phyloP scores from a whole-genome alignment of 1,140 invertebrate genomes.

The Drepana arcuata region DNA sequence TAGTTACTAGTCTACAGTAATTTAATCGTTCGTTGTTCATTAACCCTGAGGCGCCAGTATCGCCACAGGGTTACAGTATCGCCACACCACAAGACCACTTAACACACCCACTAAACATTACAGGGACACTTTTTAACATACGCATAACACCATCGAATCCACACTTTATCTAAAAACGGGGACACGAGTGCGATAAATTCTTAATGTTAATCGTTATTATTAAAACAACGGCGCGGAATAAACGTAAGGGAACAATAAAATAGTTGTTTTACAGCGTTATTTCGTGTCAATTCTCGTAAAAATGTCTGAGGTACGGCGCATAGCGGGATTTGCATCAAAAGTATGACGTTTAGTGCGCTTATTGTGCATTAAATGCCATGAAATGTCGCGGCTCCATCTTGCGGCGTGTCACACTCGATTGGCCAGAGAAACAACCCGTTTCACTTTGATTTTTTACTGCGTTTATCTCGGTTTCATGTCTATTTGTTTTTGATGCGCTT shows the following conservation, averaged over 20 bases:
- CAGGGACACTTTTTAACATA: background rate
- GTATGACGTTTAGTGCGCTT: constrained; percentile 30
- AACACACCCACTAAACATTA: background rate
- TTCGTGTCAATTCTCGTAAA: constrained; percentile 45
- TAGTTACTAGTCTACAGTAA: too few relatives aligned
- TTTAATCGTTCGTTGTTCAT: too few relatives aligned
- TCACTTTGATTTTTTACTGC: background rate
- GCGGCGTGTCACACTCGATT: constrained; percentile 23
- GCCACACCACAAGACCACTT: too few relatives aligned
- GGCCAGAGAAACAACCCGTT: constrained; percentile 18
- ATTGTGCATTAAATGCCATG: constrained; percentile 27
- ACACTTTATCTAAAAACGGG: constrained; percentile 51
- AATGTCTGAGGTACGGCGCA: constrained; percentile 30
- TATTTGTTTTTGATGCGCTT: background rate
- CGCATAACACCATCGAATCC: constrained; percentile 23
- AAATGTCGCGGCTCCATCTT: constrained; percentile 22
- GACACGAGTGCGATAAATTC: constrained; percentile 54
- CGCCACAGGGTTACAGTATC: too few relatives aligned
- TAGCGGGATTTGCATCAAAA: constrained; percentile 42
- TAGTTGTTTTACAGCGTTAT: constrained; percentile 43
- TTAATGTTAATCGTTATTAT: constrained; percentile 63
- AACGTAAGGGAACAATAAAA: constrained; percentile 48
- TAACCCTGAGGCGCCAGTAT: too few relatives aligned
- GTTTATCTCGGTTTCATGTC: background rate
- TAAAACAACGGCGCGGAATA: constrained; percentile 52